These are phyloP conservation scores for Prunella fulvescens DNA, from an alignment of 2,113 vertebrate species.

Conservation along the genomic window DNA sequence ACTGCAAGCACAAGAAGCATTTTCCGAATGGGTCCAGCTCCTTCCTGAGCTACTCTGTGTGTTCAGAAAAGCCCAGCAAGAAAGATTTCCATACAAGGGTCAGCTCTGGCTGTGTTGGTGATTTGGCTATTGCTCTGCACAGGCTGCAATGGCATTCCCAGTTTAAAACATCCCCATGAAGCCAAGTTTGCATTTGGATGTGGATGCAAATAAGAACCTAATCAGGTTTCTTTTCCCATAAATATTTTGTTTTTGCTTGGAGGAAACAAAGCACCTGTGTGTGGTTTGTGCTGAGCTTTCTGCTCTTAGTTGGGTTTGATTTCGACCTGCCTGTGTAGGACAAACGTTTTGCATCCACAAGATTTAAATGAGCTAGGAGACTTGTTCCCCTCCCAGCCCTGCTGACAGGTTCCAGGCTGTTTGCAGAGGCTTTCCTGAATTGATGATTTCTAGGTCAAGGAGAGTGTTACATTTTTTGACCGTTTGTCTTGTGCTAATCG, in stretches of 20 bases:
- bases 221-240: background rate
- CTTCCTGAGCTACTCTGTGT: background rate
- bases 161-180: background rate
- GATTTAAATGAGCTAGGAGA: slow-evolving; percentile 41
- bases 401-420: slow-evolving; percentile 38
- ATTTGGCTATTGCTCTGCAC: background rate
- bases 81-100: background rate
- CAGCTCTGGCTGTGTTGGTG: background rate
- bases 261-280: background rate
- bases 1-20: accelerated
- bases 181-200: background rate
- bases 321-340: slow-evolving; percentile 3
- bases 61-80: background rate
- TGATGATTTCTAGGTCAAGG: slow-evolving; percentile 68
- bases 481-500: slow-evolving; percentile 57
- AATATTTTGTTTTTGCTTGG: background rate
- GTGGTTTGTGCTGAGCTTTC: background rate
- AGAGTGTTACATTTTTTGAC: slow-evolving; percentile 40
- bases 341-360: slow-evolving; percentile 27
- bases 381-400: slow-evolving; percentile 27
- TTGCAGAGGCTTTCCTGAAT: slow-evolving; percentile 47
- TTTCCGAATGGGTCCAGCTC: background rate
- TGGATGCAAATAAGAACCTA: background rate
- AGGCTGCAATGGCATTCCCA: background rate
- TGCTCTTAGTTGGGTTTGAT: background rate